A percentile compares a stretch with the other conserved stretches of the same genome.
These are phyloP conservation scores for Furcifer pardalis DNA, from an alignment of 2,797 vertebrate genomes.

Conservation along the genomic window DNA sequence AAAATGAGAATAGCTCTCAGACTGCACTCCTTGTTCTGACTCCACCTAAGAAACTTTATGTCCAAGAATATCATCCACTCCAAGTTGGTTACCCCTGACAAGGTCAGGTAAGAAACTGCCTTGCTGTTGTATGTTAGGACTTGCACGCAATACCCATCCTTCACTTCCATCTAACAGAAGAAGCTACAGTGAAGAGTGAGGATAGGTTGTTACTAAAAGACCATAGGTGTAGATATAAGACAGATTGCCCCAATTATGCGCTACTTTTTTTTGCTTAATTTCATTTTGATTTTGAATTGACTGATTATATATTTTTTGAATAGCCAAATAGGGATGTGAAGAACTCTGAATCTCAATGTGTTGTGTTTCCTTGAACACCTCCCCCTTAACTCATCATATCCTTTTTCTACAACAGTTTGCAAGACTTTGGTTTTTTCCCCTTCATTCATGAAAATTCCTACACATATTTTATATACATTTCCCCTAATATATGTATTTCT, in stretches of 20 bases:
- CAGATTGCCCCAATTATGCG: conserved; percentile 19
- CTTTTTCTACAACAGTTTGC: not conserved
- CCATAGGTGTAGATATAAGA: no score
- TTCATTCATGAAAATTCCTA: not conserved
- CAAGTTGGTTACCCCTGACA: conserved; percentile 23
- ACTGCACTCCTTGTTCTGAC: conserved; percentile 40
- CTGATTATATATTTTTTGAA: conserved; percentile 23
- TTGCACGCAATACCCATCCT: conserved; percentile 13
- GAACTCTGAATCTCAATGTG: not conserved
- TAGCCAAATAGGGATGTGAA: not conserved
- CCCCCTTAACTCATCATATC: no score
- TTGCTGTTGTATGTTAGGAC: conserved; percentile 44
- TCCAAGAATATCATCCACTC: conserved; percentile 32
- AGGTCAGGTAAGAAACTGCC: conserved; percentile 40
- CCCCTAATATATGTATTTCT: not conserved
- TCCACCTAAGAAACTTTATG: conserved; percentile 36
- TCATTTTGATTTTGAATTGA: conserved; percentile 20
- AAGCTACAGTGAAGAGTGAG: not conserved
- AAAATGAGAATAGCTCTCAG: conserved; percentile 53
- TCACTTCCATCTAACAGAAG: conserved; percentile 17
- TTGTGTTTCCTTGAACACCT: not conserved
- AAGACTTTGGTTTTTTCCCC: not conserved
- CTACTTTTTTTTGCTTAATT: not conserved
- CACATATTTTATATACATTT: not conserved
- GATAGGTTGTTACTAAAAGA: not conserved